Percentiles rank a stretch among this genome's conserved stretches.
Evolutionary conservation across 2,797 vertebrate species (phyloP).

Genomic region (Coccyzus lansbergi): DNA sequence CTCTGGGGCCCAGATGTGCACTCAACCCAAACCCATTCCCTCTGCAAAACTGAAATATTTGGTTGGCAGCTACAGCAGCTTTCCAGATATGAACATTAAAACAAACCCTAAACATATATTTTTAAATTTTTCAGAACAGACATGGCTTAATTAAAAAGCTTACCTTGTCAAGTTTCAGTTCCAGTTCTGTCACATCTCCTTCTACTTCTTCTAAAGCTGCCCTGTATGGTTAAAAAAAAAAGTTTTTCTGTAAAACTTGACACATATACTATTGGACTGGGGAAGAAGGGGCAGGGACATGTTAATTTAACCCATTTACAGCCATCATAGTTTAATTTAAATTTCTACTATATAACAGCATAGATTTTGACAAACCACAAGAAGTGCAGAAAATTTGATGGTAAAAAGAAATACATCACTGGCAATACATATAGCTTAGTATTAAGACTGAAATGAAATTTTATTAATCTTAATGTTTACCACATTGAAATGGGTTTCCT

Average conservation of each 20-base stretch:
- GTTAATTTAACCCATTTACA: neutral
- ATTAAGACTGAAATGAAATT: neutral
- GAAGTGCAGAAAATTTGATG: neutral
- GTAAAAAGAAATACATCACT: neutral
- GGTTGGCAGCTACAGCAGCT: accelerated
- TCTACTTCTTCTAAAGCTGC: constrained; percentile 97
- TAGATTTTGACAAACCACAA: neutral
- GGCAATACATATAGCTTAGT: neutral
- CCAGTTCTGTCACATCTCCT: constrained; percentile 95
- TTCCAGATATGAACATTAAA: neutral
- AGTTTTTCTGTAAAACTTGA: neutral
- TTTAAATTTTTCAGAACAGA: neutral
- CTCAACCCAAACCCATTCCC: accelerated
- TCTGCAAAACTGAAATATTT: neutral
- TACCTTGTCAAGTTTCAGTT: constrained; percentile 98
- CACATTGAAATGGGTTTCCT: neutral
- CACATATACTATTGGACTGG: neutral
- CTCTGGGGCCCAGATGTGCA: neutral
- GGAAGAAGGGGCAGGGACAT: neutral
- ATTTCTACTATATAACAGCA: neutral
- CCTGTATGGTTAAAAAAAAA: constrained; percentile 77
- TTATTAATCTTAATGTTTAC: neutral
- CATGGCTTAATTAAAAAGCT: constrained; percentile 18
- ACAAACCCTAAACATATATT: neutral
- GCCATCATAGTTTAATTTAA: neutral